Conservation (phyloP, 2,888 invertebrate genomes). For the Cryptocheilus praepositus region DNA sequence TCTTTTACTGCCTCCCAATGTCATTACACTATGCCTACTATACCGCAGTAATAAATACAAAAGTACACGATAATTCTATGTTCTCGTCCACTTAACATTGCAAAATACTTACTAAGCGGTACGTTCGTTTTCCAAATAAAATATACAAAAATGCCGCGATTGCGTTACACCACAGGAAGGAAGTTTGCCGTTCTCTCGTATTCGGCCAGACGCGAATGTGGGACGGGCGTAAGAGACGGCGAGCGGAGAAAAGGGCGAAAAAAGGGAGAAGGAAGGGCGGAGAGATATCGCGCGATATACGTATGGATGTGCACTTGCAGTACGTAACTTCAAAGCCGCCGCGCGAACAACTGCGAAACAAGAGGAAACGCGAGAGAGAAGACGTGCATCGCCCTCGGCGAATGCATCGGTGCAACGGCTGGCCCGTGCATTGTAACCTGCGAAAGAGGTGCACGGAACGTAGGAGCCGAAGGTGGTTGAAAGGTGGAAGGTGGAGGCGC, state of each 20-base stretch:
- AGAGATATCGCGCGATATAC: constrained; percentile 1
- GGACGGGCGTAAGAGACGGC: background rate
- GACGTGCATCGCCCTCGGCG: background rate
- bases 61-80: too few relatives aligned
- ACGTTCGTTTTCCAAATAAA: too few relatives aligned
- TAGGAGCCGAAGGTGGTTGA: too few relatives aligned
- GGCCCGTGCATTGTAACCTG: constrained; percentile 2
- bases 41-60: too few relatives aligned
- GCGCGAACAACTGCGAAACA: constrained; percentile 2
- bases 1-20: too few relatives aligned
- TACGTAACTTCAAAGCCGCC: constrained; percentile 23
- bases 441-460: constrained; percentile 3
- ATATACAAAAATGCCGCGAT: too few relatives aligned
- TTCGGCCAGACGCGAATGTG: background rate
- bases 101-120: too few relatives aligned
- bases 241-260: constrained; percentile 1
- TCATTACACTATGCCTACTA: too few relatives aligned
- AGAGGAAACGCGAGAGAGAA: background rate
- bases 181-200: background rate
- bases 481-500: too few relatives aligned
- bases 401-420: constrained; percentile 2
- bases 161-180: background rate
- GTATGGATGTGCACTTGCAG: background rate
- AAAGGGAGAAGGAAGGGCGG: background rate
- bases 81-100: too few relatives aligned